Evolutionary conservation across 2,797 vertebrate genomes (phyloP).

Genomic region (Chloroceryle inda): DNA sequence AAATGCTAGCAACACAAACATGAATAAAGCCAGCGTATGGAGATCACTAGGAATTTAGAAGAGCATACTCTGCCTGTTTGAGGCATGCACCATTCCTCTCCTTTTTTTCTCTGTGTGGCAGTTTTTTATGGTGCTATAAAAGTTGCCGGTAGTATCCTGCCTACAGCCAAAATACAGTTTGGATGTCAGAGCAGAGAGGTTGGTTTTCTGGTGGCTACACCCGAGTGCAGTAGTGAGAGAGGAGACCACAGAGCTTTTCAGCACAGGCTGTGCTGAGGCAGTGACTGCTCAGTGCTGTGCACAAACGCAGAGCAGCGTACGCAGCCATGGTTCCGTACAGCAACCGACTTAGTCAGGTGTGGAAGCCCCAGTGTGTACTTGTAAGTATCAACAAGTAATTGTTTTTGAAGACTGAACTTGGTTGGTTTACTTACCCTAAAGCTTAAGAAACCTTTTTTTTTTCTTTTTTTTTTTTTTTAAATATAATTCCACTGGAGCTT

Average conservation of each 20-base stretch:
- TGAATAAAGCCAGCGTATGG: neutral
- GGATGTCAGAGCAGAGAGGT: neutral
- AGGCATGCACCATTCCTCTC: neutral
- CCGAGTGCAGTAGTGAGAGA: neutral
- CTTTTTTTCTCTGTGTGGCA: neutral
- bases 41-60: neutral
- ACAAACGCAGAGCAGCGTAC: rapidly evolving
- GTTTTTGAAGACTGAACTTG: neutral
- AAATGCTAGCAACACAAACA: neutral
- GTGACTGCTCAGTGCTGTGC: neutral
- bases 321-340: neutral
- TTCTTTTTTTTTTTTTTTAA: neutral
- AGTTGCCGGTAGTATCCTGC: neutral
- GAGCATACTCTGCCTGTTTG: neutral
- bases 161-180: neutral
- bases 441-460: neutral
- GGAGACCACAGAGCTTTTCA: neutral
- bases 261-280: neutral
- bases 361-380: neutral
- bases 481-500: neutral
- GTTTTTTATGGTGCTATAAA: neutral
- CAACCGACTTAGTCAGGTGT: neutral
- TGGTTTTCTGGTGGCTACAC: neutral
- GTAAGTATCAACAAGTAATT: neutral
- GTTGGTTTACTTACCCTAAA: neutral